Base-by-base conservation (phyloP, 2,888 invertebrate genomes). In the Cheilosia grossa region DNA sequence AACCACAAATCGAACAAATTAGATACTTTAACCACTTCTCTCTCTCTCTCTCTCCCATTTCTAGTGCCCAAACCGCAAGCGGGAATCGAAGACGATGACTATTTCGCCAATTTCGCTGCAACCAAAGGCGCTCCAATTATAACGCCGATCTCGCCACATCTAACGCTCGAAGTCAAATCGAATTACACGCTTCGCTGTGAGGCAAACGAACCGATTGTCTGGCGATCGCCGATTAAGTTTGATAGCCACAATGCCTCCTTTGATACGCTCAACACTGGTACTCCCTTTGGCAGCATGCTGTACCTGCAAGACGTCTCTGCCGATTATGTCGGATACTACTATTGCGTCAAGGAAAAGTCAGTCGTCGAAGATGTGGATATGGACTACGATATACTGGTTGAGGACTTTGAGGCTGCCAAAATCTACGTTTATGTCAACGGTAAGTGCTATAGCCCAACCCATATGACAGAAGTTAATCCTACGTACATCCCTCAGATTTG, bases 391-490 rank as follows among this genome's bases (percentile, higher is more conserved):
- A 89, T 91, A 61, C 77, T 91, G 54, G 90, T 92, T 17, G 89
- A 91, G 58, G 87, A 88, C 15, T 89, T 90, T 58, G 89, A 90
- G 19, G 92, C 92, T 13, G 91, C 91, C n/a, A 90, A 90, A 13
- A 91, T 93, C 30, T 94, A 94, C 88, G 88, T 94, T 10, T 94
- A 92, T 89, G 93, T 94, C 1, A 91, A 93, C 88, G 94, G 94
- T 93, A 89, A 90, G 24, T 24, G 13, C 1, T 10, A 4, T 64
- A 37, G 30, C 15, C 33, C 7, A 27, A 15, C n/a, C 4, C 5
- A 42, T 27, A 27, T 19, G 6, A 21, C 10, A 24, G 49, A 66
- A 19, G 15, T 21, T 66, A 92, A 87, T 86, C 58, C 53, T 59
- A 27, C 33, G 21, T 40, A 21, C 72, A 47, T 91, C 91, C 73